Conservation (phyloP, 2,113 vertebrate genomes). For the Atherinomorus stipes region DNA sequence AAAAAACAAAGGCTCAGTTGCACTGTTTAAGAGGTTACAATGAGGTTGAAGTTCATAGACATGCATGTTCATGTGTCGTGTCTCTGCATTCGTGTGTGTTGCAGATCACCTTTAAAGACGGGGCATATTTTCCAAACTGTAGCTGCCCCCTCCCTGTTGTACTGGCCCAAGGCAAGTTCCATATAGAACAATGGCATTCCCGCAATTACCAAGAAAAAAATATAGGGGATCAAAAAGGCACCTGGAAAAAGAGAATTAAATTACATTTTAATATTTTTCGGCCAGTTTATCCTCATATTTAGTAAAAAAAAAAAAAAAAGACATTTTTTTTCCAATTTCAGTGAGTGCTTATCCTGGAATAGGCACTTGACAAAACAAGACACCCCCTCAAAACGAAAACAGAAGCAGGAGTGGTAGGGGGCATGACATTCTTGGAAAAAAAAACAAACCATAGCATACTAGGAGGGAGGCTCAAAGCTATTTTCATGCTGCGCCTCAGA, state of each 20-base stretch:
- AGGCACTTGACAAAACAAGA: constrained; percentile 2
- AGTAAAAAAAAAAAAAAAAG: too few relatives aligned
- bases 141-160: constrained; percentile 96
- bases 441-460: constrained; percentile 9
- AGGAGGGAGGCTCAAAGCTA: constrained; percentile 51
- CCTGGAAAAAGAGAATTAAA: constrained; percentile 76
- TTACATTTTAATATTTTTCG: background rate
- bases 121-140: constrained; percentile 99
- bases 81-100: constrained; percentile 8
- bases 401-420: background rate
- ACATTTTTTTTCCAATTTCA: too few relatives aligned
- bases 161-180: constrained; percentile 98
- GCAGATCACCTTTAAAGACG: constrained; percentile 93
- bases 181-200: constrained; percentile 99
- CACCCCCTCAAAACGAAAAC: background rate
- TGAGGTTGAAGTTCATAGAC: constrained; percentile 1
- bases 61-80: background rate
- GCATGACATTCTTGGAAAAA: constrained; percentile 30
- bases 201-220: constrained; percentile 95
- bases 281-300: too few relatives aligned
- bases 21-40: constrained; percentile 38
- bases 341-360: background rate
- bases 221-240: constrained; percentile 98
- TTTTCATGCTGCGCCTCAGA: constrained; percentile 45
- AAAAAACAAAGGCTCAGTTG: constrained; percentile 3